Evolutionary conservation across 2,113 vertebrate genomes (phyloP), one percentile per base, ranked within the genome.

Genomic region (Leiothrix lutea): DNA sequence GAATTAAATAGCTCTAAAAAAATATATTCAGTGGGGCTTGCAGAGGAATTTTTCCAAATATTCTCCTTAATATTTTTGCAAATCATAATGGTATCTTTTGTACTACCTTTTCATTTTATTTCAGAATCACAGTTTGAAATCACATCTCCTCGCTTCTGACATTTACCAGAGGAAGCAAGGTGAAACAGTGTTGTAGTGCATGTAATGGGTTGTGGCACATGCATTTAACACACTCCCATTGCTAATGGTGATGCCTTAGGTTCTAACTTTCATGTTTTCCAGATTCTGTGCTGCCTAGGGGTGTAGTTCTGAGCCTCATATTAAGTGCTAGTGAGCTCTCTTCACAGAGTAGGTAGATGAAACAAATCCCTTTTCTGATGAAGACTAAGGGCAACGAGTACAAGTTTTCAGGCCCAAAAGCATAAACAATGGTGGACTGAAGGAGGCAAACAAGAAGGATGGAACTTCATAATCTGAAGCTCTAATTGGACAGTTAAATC

Each of bases 1-100:
- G 53, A 64, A 87, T 80, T 83, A 94, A 97, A 96, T 57, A 86
- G 25, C 15, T 47, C 35, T 92, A 92, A 95, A 90, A 96, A 96
- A 94, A 96, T 96, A 95, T 35, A 90, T 74, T 35, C 6, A 16
- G 5, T 0, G 0, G 73, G 9, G 2, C 86, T 89, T 91, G 7
- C 25, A 51, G 14, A 78, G 6, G 12, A 54, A 5, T 40, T 35
- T 80, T 83, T 33, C 12, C 33, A 61, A 72, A 69, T 60, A 47
- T 29, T 75, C 13, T 50, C 26, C 16, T 74, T 58, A 42, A 12
- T 61, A 2, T 24, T 36, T 14, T 3, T 48, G 4, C 4, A 57
- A 66, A 75, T 18, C 16, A 33, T 24, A 18, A 45, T 19, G 18
- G 11, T 23, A 61, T 7, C 4, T 25, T 54, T 72, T 65, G 2